Evolutionary conservation across 2,113 vertebrate species (phyloP).

Genomic region (Sclerurus mexicanus): DNA sequence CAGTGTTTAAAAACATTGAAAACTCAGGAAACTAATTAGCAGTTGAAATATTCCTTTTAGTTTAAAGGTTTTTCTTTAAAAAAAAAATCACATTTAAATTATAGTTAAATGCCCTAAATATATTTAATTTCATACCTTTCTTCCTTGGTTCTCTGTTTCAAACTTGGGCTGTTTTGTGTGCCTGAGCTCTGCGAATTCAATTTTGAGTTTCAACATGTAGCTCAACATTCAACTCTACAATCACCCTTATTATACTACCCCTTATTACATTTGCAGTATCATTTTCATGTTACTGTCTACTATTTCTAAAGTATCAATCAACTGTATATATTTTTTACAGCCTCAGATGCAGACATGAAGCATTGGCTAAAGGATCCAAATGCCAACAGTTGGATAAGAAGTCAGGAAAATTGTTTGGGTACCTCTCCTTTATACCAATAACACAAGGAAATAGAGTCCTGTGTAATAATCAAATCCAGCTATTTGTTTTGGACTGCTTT

Average conservation of each 20-base stretch:
- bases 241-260: background rate
- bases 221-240: background rate
- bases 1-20: background rate
- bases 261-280: background rate
- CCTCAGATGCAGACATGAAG: background rate
- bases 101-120: background rate
- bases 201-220: constrained; percentile 12
- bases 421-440: background rate
- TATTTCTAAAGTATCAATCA: background rate
- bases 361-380: background rate
- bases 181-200: background rate
- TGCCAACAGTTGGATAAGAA: background rate
- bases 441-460: background rate
- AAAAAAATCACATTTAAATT: background rate
- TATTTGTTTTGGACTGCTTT: background rate
- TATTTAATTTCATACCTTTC: constrained; percentile 27
- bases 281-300: background rate
- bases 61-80: background rate
- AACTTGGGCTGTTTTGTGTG: background rate
- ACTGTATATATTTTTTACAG: background rate
- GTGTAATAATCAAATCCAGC: background rate
- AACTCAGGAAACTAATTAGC: background rate
- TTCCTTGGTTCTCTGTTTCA: constrained; percentile 18
- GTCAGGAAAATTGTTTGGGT: background rate
- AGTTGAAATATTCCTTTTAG: background rate